Evolutionary conservation across 2,113 vertebrate genomes (phyloP), one percentile per base, ranked within the genome.

Genomic region (Anguilla rostrata): DNA sequence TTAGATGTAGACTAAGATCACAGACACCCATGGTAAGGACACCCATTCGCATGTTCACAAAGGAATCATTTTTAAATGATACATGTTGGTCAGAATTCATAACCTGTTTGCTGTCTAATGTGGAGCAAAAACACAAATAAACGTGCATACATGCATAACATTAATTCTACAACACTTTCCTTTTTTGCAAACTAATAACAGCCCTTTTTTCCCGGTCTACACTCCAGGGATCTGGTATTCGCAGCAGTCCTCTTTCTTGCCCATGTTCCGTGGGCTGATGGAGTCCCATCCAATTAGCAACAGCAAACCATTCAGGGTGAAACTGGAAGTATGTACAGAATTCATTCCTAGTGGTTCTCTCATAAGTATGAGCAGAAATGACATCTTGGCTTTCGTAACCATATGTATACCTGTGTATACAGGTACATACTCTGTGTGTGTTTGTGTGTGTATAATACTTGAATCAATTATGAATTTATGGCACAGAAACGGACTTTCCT

Each of bases 301-400:
- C 87, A 90, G 78, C 88, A 85, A 83, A 91, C 91, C 90, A 91
- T 92, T 92, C 89, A 92, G 91, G 90, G 91, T 91, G 90, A 91
- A 90, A 90, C 91, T 91, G 89, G 90, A 91, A 92, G 87, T 84
- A 81, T 88, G 81, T 85, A 57, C 56, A 78, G 78, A 88, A 88
- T 87, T 88, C 87, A 81, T 88, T 85, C 88, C 85, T 85, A 89
- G 87, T 84, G 87, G 75, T 90, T 84, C 86, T 88, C 83, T 90
- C 87, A 86, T 88, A 84, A 87, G 85, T 49, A 71, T 56, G 85
- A 43, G 79, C 53, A 86, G 66, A 82, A 26, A 60, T 3, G 14
- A 85, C 78, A 83, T 16, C 66, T 20, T 0, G 14, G 34, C 20
- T 43, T 16, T 60, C 29, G 3, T 16, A 83, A 39, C 14, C 86